phyloP scores from a whole-genome alignment of 2,113 vertebrate species.

The Chloropsis hardwickii region DNA sequence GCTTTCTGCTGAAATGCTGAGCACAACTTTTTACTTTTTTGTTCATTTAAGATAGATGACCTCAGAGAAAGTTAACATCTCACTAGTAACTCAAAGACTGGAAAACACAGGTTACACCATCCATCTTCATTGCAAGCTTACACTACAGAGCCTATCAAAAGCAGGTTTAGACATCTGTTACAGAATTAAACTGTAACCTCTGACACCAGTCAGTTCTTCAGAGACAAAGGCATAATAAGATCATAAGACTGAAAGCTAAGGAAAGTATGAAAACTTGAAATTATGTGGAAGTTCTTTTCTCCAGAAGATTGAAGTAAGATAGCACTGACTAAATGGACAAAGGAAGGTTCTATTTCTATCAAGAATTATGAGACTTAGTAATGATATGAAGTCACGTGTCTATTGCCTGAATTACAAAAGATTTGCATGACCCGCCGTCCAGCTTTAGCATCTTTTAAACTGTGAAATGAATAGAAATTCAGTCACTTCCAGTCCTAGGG shows the following conservation, averaged over 20 bases:
- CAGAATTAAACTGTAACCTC: not conserved
- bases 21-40: not conserved
- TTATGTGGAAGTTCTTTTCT: not conserved
- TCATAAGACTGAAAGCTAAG: not conserved
- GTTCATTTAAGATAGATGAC: not conserved
- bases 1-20: not conserved
- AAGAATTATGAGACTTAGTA: not conserved
- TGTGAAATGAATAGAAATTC: not conserved
- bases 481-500: not conserved
- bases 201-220: not conserved
- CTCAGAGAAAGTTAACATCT: not conserved
- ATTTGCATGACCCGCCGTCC: not conserved
- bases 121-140: not conserved
- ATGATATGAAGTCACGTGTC: not conserved
- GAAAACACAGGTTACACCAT: not conserved
- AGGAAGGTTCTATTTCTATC: not conserved
- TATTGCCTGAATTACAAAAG: not conserved
- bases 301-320: not conserved
- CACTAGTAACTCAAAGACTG: not conserved
- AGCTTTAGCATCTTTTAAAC: not conserved
- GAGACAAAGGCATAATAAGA: not conserved
- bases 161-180: not conserved
- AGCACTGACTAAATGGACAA: not conserved
- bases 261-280: not conserved
- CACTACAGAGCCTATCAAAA: not conserved